A percentile compares a stretch with the other conserved stretches of the same genome.
These are phyloP conservation scores for Florisuga fusca DNA, from an alignment of 2,797 vertebrate species.

Conservation along the genomic window DNA sequence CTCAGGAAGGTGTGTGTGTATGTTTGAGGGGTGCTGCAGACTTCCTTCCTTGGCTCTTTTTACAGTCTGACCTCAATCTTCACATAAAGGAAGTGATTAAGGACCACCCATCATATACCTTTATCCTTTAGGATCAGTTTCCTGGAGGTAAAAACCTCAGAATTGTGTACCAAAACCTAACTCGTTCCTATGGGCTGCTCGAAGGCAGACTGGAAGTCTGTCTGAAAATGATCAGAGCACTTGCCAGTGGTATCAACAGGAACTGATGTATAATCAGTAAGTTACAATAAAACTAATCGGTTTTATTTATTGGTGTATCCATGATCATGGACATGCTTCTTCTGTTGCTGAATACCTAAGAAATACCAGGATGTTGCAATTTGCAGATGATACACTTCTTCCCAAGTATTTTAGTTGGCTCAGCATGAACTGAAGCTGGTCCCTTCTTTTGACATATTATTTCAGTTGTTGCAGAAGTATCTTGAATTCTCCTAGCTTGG, in stretches of 20 bases:
- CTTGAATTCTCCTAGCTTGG: not conserved
- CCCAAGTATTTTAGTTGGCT: conserved; percentile 1
- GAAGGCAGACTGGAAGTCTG: not conserved
- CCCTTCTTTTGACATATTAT: not conserved
- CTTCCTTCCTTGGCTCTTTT: conserved; percentile 62
- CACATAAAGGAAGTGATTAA: conserved; percentile 54
- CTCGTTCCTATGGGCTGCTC: not conserved
- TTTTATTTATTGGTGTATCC: not conserved
- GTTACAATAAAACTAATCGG: not conserved
- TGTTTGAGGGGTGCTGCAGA: conserved; percentile 22
- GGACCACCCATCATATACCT: conserved; percentile 48
- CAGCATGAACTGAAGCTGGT: not conserved
- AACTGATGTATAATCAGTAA: not conserved
- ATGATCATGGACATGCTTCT: not conserved
- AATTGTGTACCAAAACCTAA: not conserved
- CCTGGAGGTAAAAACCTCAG: conserved; percentile 45
- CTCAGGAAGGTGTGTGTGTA: conserved; percentile 10
- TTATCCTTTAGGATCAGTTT: conserved; percentile 50
- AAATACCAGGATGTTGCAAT: not conserved
- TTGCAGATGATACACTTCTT: not conserved
- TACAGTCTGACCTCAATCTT: conserved; percentile 41
- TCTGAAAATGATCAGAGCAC: not conserved
- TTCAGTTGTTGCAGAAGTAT: not conserved
- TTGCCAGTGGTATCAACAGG: not conserved
- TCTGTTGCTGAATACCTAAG: not conserved